These are phyloP conservation scores for Apaloderma vittatum DNA, from an alignment of 2,113 vertebrate species.

Conservation along the genomic window DNA sequence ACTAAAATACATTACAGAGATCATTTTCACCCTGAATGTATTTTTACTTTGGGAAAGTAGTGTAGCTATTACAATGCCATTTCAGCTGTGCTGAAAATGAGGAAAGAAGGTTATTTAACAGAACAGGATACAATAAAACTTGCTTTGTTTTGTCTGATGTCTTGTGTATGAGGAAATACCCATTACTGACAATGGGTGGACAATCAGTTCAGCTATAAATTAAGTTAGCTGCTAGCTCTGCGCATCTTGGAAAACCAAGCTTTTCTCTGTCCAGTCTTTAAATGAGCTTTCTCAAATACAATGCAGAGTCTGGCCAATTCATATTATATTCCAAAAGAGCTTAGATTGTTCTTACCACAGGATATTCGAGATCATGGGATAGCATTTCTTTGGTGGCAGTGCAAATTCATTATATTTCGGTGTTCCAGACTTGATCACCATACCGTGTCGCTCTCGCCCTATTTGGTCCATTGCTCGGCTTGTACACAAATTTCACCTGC, in stretches of 20 bases:
- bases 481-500: background rate
- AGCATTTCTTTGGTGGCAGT: background rate
- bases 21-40: background rate
- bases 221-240: background rate
- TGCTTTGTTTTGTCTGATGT: background rate
- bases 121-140: background rate
- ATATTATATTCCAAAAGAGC: background rate
- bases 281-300: background rate
- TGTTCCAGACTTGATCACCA: background rate
- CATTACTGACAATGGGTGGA: background rate
- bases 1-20: background rate
- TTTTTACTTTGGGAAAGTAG: background rate
- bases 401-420: background rate
- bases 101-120: background rate
- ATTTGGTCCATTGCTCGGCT: background rate
- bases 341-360: background rate
- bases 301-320: rapidly evolving
- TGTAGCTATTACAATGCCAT: background rate
- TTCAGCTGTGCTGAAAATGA: background rate
- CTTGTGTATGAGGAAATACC: background rate
- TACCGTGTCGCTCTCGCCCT: background rate
- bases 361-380: background rate
- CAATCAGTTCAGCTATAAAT: background rate
- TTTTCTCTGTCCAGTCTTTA: background rate
- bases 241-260: background rate